Percentiles rank a stretch among this genome's conserved stretches.
phyloP scores from a whole-genome alignment of 2,797 vertebrate genomes.

The Melanogrammus aeglefinus region DNA sequence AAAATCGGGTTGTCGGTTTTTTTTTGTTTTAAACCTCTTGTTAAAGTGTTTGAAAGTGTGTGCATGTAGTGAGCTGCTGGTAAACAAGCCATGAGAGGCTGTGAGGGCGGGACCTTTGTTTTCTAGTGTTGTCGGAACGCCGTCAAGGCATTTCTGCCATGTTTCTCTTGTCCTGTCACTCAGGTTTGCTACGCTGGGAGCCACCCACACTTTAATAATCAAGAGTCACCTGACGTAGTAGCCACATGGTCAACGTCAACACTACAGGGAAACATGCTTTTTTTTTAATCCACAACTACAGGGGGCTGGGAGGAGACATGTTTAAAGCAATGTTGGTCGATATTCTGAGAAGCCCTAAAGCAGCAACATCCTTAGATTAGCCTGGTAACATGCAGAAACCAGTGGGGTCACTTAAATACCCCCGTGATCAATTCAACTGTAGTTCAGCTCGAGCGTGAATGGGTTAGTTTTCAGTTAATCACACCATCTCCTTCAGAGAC shows the following conservation, averaged over 20 bases:
- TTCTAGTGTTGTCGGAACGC: background rate
- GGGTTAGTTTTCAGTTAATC: slow-evolving; percentile 1
- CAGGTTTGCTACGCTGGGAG: background rate
- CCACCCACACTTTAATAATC: background rate
- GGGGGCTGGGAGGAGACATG: background rate
- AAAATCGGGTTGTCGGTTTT: background rate
- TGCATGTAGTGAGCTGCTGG: background rate
- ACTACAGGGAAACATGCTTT: background rate
- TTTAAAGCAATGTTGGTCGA: background rate
- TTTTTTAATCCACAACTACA: background rate
- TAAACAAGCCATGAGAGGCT: background rate
- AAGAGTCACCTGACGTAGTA: background rate
- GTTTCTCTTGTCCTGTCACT: background rate
- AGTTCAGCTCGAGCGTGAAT: background rate
- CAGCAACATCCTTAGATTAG: background rate
- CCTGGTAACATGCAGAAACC: background rate
- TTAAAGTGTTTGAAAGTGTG: background rate
- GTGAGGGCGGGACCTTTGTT: background rate
- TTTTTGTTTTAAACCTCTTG: background rate
- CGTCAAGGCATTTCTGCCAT: background rate
- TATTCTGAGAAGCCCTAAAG: background rate
- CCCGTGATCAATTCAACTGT: background rate
- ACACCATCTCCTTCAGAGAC: background rate
- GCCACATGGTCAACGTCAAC: background rate
- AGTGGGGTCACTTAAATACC: background rate